Base-by-base conservation (phyloP, 2,888 invertebrate genomes). In the Cryptops parisi region DNA sequence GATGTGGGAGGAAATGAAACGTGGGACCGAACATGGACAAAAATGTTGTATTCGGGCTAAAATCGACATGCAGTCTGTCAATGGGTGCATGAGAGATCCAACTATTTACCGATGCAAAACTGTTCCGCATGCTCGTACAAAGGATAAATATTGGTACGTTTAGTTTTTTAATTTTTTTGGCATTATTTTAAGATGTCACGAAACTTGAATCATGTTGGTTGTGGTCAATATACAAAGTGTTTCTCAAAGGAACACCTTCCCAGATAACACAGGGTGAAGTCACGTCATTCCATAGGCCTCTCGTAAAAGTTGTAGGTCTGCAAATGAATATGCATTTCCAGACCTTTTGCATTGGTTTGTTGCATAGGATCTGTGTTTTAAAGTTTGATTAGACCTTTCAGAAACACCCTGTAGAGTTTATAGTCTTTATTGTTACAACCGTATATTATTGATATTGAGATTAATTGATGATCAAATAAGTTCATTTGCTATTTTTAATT, bases 91-190 rank as follows among this genome's bases (percentile, higher is more conserved):
- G 79, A 76, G 98, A 33, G 98, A 99, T 74, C 98, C 98, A 26
- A 96, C 97, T 23, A 94, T 99, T 64, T 99, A 96, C 69, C 76
- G 98, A 17, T 98, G 96, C 72, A 99, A 99, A 71, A 83, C 83
- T 50, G 96, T 97, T 67, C 76, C 81, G 1, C 98, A 99, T 73
- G 89, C 96, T 0, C 76, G 86, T 25, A 97, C 96, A 5, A 94
- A 93, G 53, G 80, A 77, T 23, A 84, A 90, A 72, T 99, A 97
- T 74, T 97, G 94, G 90, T 93, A 72, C 65, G 74, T 63, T 25
- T 40, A 41, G 15, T 9, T 33, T 33, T 6, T 33, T 33, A 9
- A 15, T 33, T 33, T 33, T 33, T 33, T 33, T 33, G 6, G n/a
- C n/a, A n/a, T n/a, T n/a, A n/a, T n/a, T n/a, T n/a, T n/a, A n/a